phyloP scores from a whole-genome alignment of 2,113 vertebrate species.

The Clarias macrocephalus region DNA sequence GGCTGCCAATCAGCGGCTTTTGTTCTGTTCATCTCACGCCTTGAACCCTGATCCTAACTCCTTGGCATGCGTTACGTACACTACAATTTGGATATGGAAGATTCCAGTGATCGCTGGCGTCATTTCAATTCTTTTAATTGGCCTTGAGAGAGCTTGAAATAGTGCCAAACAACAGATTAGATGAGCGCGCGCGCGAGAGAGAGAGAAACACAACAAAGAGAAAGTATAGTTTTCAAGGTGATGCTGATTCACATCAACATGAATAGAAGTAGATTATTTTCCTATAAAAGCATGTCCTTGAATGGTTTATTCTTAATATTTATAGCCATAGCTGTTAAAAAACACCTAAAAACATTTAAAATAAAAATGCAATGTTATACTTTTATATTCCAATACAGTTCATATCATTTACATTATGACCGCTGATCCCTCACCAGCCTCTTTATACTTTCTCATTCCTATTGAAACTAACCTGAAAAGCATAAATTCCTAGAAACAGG shows the following conservation, averaged over 20 bases:
- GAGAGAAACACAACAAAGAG: background rate
- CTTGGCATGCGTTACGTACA: background rate
- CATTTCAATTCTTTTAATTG: background rate
- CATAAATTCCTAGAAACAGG: background rate
- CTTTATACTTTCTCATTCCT: background rate
- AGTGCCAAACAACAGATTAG: constrained; percentile 6
- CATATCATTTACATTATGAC: background rate
- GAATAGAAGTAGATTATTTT: background rate
- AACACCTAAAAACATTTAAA: background rate
- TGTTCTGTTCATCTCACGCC: constrained; percentile 54
- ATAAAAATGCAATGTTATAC: background rate
- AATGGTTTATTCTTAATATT: background rate
- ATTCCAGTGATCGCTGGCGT: background rate
- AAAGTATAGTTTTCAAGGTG: background rate
- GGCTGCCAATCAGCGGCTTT: constrained; percentile 61
- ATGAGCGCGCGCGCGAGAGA: background rate
- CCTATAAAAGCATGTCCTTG: background rate
- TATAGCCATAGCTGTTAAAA: too few species aligned
- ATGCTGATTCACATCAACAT: background rate
- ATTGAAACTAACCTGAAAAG: too few species aligned
- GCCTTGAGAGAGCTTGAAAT: constrained; percentile 3
- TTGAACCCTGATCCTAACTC: constrained; percentile 13
- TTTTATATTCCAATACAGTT: background rate
- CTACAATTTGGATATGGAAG: constrained; percentile 32
- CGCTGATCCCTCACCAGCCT: background rate